Evolutionary conservation across 2,797 vertebrate species (phyloP).

Genomic region (Pelochelys cantorii): DNA sequence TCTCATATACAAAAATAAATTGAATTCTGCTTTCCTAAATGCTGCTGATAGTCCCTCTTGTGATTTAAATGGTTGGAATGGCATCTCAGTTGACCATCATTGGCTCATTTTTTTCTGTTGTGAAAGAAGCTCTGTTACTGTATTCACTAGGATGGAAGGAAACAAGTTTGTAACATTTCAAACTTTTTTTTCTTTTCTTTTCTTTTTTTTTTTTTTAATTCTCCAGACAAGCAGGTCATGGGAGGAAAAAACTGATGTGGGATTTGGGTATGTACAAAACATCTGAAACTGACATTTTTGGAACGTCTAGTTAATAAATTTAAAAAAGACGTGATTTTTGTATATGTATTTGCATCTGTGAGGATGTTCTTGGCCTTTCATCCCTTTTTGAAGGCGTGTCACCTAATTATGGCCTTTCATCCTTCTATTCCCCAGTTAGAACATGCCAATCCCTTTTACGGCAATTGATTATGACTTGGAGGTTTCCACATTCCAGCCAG

Average conservation of each 20-base stretch:
- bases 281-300: conserved; percentile 53
- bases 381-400: conserved; percentile 73
- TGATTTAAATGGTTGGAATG: neutral
- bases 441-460: conserved; percentile 70
- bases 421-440: conserved; percentile 70
- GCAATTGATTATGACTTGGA: conserved; percentile 80
- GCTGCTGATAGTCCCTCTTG: neutral
- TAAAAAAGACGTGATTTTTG: conserved; percentile 72
- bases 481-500: conserved; percentile 79
- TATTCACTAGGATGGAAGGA: neutral
- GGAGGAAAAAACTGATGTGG: neutral
- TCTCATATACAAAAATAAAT: fast-evolving
- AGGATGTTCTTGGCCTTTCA: conserved; percentile 78
- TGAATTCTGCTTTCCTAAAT: neutral
- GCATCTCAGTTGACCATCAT: neutral
- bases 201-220: neutral
- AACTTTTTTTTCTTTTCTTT: conserved; percentile 2
- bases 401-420: conserved; percentile 80
- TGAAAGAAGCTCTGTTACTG: neutral
- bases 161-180: conserved; percentile 17
- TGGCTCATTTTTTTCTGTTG: neutral
- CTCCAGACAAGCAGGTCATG: neutral
- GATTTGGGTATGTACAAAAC: neutral
- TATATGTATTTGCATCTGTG: conserved; percentile 49
- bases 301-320: conserved; percentile 27